Conservation (phyloP, 2,888 invertebrate species). For the Carpatolechia fugitivella region DNA sequence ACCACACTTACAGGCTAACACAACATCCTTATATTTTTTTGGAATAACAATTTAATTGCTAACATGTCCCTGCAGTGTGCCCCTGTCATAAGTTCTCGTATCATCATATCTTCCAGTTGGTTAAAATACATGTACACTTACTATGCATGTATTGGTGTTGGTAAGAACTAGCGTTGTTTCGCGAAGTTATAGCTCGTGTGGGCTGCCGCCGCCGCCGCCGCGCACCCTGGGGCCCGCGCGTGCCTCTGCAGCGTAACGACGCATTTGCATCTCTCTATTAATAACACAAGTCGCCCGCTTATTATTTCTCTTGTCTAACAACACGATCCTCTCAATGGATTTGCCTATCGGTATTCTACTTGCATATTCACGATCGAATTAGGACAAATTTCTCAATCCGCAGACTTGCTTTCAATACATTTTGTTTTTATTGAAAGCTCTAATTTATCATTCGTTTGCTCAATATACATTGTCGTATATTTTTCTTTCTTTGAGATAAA, state of each 20-base stretch:
- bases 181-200: conserved; percentile 32
- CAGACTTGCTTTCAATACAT: neutral
- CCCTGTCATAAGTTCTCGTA: too few species aligned
- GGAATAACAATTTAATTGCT: too few species aligned
- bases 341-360: conserved; percentile 11
- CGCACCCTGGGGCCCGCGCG: conserved; percentile 38
- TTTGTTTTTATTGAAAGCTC: neutral
- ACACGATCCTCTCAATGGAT: conserved; percentile 9
- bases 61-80: too few species aligned
- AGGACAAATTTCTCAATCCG: neutral
- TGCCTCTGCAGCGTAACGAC: conserved; percentile 43
- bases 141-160: conserved; percentile 11
- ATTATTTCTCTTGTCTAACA: conserved; percentile 42
- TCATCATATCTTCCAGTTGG: neutral
- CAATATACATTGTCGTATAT: neutral
- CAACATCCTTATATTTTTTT: too few species aligned
- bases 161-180: conserved; percentile 35
- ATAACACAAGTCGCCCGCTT: conserved; percentile 44
- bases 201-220: conserved; percentile 16
- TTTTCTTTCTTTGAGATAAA: neutral
- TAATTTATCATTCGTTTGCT: neutral
- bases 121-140: neutral
- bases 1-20: too few species aligned
- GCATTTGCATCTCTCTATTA: conserved; percentile 57
- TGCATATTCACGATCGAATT: conserved; percentile 3